Conservation (phyloP, 2,888 invertebrate species). For the Volucella inanis region DNA sequence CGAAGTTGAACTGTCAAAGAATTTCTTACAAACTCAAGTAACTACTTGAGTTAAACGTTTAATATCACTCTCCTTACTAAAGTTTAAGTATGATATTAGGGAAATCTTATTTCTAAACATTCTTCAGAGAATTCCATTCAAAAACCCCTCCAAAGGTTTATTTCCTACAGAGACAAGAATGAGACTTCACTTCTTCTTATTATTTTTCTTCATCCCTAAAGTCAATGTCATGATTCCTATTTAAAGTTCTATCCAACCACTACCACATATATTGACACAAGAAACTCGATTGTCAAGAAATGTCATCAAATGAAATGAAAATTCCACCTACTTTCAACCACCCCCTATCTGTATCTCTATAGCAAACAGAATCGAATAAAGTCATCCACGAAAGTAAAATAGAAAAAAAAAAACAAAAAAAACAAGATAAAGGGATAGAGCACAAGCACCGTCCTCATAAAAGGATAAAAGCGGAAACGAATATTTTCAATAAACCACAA, state of each 20-base stretch:
- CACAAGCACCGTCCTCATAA: constrained; percentile 57
- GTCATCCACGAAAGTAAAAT: constrained; percentile 35
- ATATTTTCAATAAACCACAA: constrained; percentile 74
- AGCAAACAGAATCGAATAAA: constrained; percentile 58
- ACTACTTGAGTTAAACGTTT: too few relatives aligned
- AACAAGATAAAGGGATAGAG: constrained; percentile 9
- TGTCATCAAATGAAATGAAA: constrained; percentile 70
- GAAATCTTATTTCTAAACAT: constrained; percentile 1
- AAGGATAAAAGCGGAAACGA: constrained; percentile 70
- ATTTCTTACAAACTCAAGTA: too few relatives aligned
- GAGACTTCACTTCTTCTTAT: constrained; percentile 13
- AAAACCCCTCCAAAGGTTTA: constrained; percentile 1
- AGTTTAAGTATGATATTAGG: too few relatives aligned
- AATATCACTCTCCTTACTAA: too few relatives aligned
- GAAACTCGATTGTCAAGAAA: constrained; percentile 33
- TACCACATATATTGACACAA: background rate
- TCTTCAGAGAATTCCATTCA: constrained; percentile 2
- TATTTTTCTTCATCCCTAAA: constrained; percentile 38
- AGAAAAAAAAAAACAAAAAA: constrained; percentile 36
- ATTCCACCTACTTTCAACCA: constrained; percentile 37
- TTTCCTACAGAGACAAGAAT: constrained; percentile 5
- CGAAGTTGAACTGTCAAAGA: too few relatives aligned
- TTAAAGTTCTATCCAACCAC: constrained; percentile 7
- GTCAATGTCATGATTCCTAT: constrained; percentile 65
- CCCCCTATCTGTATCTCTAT: background rate